phyloP scores from a whole-genome alignment of 2,113 vertebrate species.

The Sinocyclocheilus grahami region DNA sequence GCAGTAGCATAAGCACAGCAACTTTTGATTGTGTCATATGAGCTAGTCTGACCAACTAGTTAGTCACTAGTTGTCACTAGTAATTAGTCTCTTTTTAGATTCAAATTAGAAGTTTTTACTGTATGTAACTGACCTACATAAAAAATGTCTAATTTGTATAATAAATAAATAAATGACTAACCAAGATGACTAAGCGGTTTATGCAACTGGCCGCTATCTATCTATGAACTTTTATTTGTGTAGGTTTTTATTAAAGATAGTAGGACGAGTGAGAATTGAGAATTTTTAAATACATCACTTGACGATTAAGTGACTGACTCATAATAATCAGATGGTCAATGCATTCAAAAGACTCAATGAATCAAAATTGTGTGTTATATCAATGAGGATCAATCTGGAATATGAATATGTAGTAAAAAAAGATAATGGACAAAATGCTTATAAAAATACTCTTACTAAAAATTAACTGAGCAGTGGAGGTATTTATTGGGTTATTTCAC shows the following conservation, averaged over 20 bases:
- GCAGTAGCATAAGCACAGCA: not conserved
- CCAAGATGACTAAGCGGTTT: not conserved
- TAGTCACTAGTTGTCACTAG: too few species aligned
- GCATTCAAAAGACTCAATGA: not conserved
- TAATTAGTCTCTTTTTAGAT: not conserved
- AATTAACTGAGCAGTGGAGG: too few species aligned
- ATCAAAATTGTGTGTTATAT: too few species aligned
- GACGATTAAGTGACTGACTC: not conserved
- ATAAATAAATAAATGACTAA: not conserved
- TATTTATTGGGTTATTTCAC: too few species aligned
- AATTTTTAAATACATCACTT: not conserved
- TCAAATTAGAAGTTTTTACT: not conserved
- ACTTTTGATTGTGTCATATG: not conserved
- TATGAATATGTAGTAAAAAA: too few species aligned
- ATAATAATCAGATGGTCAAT: not conserved
- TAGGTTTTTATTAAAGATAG: not conserved
- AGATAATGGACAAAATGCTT: too few species aligned
- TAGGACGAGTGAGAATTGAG: not conserved
- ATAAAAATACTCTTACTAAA: too few species aligned
- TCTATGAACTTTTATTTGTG: too few species aligned
- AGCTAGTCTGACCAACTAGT: not conserved
- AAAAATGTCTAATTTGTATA: too few species aligned
- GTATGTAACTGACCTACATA: not conserved
- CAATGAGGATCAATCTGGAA: not conserved
- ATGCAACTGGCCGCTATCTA: too few species aligned